Conservation (phyloP, 2,888 invertebrate species). For the Autographa gamma region DNA sequence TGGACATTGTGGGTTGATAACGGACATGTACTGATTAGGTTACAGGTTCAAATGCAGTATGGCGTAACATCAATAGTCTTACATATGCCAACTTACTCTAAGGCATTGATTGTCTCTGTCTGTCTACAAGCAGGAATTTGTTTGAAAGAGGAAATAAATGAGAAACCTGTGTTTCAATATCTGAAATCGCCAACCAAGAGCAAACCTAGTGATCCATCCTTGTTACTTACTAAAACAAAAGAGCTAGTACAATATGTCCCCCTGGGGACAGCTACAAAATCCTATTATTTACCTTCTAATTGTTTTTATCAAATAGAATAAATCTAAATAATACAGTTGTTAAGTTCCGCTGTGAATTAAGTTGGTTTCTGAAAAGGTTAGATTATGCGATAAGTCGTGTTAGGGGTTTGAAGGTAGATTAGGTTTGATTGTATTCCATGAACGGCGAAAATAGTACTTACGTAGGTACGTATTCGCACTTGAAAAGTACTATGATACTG, state of each 20-base stretch:
- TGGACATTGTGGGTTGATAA: constrained; percentile 1
- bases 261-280: background rate
- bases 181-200: background rate
- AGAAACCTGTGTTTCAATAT: background rate
- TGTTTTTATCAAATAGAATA: constrained; percentile 22
- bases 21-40: too few relatives aligned
- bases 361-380: background rate
- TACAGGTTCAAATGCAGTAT: too few relatives aligned
- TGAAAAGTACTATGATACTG: constrained; percentile 11
- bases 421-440: constrained; percentile 16
- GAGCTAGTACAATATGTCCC: background rate
- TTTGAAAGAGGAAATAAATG: background rate
- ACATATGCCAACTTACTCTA: background rate
- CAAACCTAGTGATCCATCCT: background rate
- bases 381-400: constrained; percentile 11
- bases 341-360: constrained; percentile 13
- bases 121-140: background rate
- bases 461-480: background rate
- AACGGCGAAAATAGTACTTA: constrained; percentile 9
- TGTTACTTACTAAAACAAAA: background rate
- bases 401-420: constrained; percentile 13
- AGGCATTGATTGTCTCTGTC: background rate
- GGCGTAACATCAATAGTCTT: background rate
- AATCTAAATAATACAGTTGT: constrained; percentile 36
- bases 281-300: constrained; percentile 16